Base-by-base conservation (phyloP, 2,113 vertebrate genomes). In the Phyllopteryx taeniolatus region DNA sequence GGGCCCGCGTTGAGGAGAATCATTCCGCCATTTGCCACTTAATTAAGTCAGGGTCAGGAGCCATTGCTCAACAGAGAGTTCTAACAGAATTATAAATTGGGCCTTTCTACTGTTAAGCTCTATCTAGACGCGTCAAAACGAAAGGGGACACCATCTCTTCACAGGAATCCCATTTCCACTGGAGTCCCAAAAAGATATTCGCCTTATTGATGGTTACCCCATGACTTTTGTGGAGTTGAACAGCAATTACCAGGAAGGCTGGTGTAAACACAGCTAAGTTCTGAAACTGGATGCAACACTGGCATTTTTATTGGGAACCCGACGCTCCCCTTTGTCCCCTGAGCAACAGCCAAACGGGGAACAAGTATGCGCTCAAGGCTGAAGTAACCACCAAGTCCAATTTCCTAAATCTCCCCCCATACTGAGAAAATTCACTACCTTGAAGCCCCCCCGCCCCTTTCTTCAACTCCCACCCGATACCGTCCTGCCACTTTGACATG, bases 11-110 rank as follows among this genome's bases (percentile, higher is more conserved):
- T 85, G 79, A 85, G 90, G 89, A 90, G 87, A 92, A 92, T 93
- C 90, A 90, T 91, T 93, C 91, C 84, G 90, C 92, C 86, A 88
- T 92, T 92, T 90, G 87, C 88, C 87, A 90, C 91, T 92, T 93
- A 89, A 92, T 93, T 92, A 92, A 90, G 91, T 90, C 87, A 90
- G 87, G 90, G 88, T 91, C 89, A 90, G 90, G 82, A 90, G 89
- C 85, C 90, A 88, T 88, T 87, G 87, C 89, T 88, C 85, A 86
- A 75, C 85, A 22, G 76, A 67, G 83, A 80, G 79, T 73, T 87
- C 88, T 31, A 87, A 86, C 90, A 89, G 86, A 88, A 91, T 90
- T 88, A 83, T 86, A 90, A 90, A 90, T 85, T 86, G 79, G 75
- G 82, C 73, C 79, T 86, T 87, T 81, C 80, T 74, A 82, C 81